These are phyloP conservation scores for Montifringilla adamsi DNA, from an alignment of 2,113 vertebrate genomes.

Conservation along the genomic window DNA sequence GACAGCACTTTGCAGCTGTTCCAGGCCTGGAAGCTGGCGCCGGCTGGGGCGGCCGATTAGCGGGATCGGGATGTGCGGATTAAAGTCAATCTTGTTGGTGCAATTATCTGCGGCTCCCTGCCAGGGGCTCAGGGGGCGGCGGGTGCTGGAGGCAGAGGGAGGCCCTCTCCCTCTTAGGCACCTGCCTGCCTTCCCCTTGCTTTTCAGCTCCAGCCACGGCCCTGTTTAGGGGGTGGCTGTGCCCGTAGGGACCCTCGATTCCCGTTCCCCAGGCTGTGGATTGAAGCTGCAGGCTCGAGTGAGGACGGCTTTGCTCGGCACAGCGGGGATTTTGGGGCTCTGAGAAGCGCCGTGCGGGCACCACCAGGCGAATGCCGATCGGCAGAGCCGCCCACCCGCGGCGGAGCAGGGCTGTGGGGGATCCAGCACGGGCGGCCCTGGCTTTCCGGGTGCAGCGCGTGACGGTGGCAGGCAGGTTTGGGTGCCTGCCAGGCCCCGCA, in stretches of 20 bases:
- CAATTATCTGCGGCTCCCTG: slow-evolving; percentile 49
- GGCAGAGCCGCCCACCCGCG: neutral
- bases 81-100: slow-evolving; percentile 60
- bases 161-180: neutral
- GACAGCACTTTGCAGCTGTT: neutral
- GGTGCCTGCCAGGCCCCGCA: slow-evolving; percentile 41
- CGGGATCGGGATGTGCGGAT: slow-evolving; percentile 54
- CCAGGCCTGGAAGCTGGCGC: neutral
- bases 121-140: neutral
- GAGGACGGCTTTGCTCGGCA: neutral
- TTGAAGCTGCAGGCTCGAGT: neutral
- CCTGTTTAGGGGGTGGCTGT: neutral
- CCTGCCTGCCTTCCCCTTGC: neutral
- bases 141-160: neutral
- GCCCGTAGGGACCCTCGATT: neutral
- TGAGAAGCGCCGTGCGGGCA: neutral
- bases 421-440: neutral
- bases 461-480: slow-evolving; percentile 28
- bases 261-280: neutral
- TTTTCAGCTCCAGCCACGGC: neutral
- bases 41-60: slow-evolving; percentile 40
- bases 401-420: neutral
- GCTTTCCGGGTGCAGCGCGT: neutral
- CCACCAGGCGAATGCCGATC: neutral
- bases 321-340: neutral